Base-by-base conservation (phyloP, 1,140 invertebrate species). In the Bombyx mori region DNA sequence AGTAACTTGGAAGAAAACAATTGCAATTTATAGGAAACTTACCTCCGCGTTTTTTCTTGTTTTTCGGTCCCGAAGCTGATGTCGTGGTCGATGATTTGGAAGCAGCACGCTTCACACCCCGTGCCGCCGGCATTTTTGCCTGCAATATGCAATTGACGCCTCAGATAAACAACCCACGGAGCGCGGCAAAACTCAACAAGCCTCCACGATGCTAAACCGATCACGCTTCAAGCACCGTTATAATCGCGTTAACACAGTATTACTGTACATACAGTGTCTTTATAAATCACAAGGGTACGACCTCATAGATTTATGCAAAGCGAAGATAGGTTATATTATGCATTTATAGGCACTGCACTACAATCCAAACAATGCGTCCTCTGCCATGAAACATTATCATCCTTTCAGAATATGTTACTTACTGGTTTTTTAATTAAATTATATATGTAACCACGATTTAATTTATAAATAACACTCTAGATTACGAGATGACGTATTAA, bases 321-420 rank as follows among this genome's bases (percentile, higher is more conserved):
- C 75, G 72, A 64, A 77, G 68, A 81, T 83, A 84, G 83, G 83
- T 86, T 86, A 86, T 83, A 84, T 80, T 84, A 86, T 82, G 79
- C 81, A 75, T 86, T 81, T 86, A 83, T 79, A 82, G 73, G 43
- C 73, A 79, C 74, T 80, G 74, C 79, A 81, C 76, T 61, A 61
- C 54, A 62, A 75, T 71, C 71, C 75, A 84, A 86, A 86, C 81
- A 84, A 82, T 79, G 79, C 77, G 74, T 69, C 57, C 62, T 35
- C 64, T 69, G 65, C 57, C 62, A 65, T 68, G 75, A 52, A 55
- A 56, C 56, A 55, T 62, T 63, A 56, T 61, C 52, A 48, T 52
- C 57, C 56, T 42, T 55, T 60, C 62, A 45, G 48, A 62, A 45
- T 65, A 60, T 66, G 62, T 68, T 84, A 86, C 81, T 86, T 86